Evolutionary conservation across 2,797 vertebrate genomes (phyloP), one percentile per base, ranked within the genome.

Genomic region (Gymnoscopelus microlampas): DNA sequence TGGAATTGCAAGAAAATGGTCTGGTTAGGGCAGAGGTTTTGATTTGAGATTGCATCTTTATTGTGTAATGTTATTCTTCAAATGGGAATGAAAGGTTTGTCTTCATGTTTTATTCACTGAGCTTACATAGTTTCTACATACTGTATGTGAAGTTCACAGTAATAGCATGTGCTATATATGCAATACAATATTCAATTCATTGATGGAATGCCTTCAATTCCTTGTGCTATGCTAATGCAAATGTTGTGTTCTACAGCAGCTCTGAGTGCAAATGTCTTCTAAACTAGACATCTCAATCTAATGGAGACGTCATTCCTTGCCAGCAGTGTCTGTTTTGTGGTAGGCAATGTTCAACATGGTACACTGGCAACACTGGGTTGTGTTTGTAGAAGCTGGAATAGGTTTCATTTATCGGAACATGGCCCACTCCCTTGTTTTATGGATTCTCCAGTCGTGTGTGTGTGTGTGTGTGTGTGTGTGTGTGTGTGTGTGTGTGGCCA

Each of bases 401-500:
- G 57, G 66, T 10, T 5, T 13, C 54, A 50, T 23, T 65, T 76
- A 74, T 44, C 74, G 1, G 35, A 76, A 63, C 63, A 35, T 60
- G 35, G 77, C 73, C 14, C 53, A 61, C 53, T 63, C 29, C 29
- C 44, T 66, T 72, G 60, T 77, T 78, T 68, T 85, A 85, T 88
- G 77, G 86, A 87, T 88, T 53, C 60, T 63, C 14, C 55, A 26
- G 60, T 84, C 53, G 73, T 67, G 53, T 74, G 63, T 2, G 13
- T 71, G 66, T 79, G 89, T 84, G 86, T 86, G 69, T 79, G 89
- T 84, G 86, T 85, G 68, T 71, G 67, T 47, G 23, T 57, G 39
- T 2, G 26, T 2, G 26, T 2, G 26, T 3, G 26, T 3, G 26
- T 79, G 89, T 84, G 86, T 86, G 69, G 77, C 9, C 14, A 61